Percentiles rank a stretch among this genome's conserved stretches.
phyloP scores from a whole-genome alignment of 35 echinoderm and acorn worm species.

The Apostichopus californicus region DNA sequence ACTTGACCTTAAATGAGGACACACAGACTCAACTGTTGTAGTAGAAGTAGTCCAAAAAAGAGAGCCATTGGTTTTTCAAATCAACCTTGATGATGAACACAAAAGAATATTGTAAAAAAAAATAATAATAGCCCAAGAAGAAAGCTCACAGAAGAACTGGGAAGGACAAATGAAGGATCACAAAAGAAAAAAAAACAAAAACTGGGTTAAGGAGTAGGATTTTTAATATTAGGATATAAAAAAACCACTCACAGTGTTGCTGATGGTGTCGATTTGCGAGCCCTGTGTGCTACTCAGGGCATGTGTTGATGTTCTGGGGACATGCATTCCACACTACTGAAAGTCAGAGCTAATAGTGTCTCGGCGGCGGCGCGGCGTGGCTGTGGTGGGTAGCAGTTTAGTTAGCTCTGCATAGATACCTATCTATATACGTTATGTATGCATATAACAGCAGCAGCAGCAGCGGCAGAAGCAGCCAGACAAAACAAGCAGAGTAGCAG shows the following conservation, averaged over 20 bases:
- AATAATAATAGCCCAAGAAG: too few relatives aligned
- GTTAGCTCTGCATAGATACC: neutral
- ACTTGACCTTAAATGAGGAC: constrained; percentile 49
- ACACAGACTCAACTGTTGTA: constrained; percentile 4
- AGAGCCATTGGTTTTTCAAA: neutral
- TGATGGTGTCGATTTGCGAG: constrained; percentile 8
- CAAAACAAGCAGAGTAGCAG: neutral
- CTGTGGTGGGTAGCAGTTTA: neutral
- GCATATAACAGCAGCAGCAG: too few relatives aligned
- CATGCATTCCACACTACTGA: constrained; percentile 25
- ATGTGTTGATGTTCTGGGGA: constrained; percentile 27
- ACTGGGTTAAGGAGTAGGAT: constrained; percentile 20
- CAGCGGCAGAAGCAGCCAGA: neutral
- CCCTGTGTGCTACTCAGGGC: constrained; percentile 41
- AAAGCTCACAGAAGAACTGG: neutral
- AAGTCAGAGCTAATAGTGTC: constrained; percentile 12
- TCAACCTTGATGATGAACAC: neutral
- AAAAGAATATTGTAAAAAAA: neutral
- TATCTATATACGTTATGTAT: too few relatives aligned
- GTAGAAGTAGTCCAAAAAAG: neutral
- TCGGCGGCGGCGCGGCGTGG: neutral
- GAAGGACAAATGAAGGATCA: neutral
- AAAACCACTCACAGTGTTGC: constrained; percentile 23
- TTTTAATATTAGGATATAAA: neutral
- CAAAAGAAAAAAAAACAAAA: neutral